Evolutionary conservation across 2,113 vertebrate species (phyloP).

Genomic region (Pollimyrus isidori): DNA sequence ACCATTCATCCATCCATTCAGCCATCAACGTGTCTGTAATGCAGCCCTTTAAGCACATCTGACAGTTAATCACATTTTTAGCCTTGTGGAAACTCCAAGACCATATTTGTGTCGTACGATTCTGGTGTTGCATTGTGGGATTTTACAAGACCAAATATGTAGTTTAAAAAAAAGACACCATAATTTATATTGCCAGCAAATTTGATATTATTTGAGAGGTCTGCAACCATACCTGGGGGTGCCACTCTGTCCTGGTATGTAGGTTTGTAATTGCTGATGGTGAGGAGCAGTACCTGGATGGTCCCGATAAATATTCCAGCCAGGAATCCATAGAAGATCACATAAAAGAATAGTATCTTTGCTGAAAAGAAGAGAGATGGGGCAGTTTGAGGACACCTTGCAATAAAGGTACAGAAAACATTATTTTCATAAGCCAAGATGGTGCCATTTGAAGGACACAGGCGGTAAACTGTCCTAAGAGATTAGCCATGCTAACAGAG

Average conservation of each 20-base stretch:
- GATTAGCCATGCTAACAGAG: not conserved
- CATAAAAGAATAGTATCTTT: slow-evolving; percentile 87
- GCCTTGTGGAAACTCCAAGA: not conserved
- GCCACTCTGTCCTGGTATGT: slow-evolving; percentile 94
- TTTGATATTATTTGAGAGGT: not conserved
- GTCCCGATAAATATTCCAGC: slow-evolving; percentile 94
- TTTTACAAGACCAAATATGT: not conserved
- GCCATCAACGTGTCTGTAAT: not conserved
- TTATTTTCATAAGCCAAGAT: not conserved
- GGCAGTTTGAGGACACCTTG: not conserved
- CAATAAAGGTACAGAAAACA: not conserved
- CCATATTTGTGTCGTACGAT: not conserved
- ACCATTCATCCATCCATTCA: not conserved
- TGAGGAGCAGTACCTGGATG: slow-evolving; percentile 90
- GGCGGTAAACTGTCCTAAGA: not conserved
- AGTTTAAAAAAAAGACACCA: not conserved
- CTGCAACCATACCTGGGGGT: slow-evolving; percentile 76
- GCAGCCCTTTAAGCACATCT: not conserved
- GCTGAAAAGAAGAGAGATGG: slow-evolving; percentile 54
- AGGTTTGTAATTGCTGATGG: slow-evolving; percentile 82
- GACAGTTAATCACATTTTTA: not conserved
- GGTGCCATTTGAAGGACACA: not conserved
- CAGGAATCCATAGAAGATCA: slow-evolving; percentile 90
- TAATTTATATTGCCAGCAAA: not conserved
- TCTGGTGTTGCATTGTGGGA: not conserved